These are phyloP conservation scores for Sinelater perroti DNA, from an alignment of 2,888 invertebrate species.

Conservation along the genomic window DNA sequence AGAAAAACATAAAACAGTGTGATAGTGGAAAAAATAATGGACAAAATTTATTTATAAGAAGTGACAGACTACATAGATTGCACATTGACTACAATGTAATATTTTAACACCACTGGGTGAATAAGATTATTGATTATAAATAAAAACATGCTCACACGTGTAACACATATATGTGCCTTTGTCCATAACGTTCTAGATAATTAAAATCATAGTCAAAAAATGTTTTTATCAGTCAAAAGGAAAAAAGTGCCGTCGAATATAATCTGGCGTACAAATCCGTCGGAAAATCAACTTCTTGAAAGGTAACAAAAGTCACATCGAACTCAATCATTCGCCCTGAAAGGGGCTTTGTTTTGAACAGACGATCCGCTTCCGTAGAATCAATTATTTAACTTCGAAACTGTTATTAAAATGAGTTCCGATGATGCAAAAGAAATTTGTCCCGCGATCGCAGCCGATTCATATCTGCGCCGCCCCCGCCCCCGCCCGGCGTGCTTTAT, in stretches of 20 bases:
- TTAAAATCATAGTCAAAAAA: too few species aligned
- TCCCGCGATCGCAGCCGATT: constrained; percentile 19
- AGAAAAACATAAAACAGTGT: too few species aligned
- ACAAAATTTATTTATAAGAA: too few species aligned
- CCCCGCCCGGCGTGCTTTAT: too few species aligned
- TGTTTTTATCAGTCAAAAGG: constrained; percentile 10
- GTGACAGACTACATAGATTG: too few species aligned
- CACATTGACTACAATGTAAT: too few species aligned
- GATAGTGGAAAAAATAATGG: too few species aligned
- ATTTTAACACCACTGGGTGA: too few species aligned
- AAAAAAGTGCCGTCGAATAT: constrained; percentile 13
- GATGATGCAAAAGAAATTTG: constrained; percentile 33
- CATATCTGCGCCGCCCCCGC: not conserved
- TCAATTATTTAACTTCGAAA: constrained; percentile 48
- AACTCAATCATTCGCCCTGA: constrained; percentile 42
- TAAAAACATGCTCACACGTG: too few species aligned
- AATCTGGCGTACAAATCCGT: constrained; percentile 27
- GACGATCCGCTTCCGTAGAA: constrained; percentile 44
- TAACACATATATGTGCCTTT: too few species aligned
- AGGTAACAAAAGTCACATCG: constrained; percentile 45
- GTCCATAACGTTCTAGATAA: too few species aligned
- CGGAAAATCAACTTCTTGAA: constrained; percentile 37
- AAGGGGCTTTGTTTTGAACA: constrained; percentile 44
- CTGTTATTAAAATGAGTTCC: constrained; percentile 47
- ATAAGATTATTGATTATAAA: too few species aligned